Base-by-base conservation (phyloP, 2,113 vertebrate species). In the Spheniscus mendiculus region DNA sequence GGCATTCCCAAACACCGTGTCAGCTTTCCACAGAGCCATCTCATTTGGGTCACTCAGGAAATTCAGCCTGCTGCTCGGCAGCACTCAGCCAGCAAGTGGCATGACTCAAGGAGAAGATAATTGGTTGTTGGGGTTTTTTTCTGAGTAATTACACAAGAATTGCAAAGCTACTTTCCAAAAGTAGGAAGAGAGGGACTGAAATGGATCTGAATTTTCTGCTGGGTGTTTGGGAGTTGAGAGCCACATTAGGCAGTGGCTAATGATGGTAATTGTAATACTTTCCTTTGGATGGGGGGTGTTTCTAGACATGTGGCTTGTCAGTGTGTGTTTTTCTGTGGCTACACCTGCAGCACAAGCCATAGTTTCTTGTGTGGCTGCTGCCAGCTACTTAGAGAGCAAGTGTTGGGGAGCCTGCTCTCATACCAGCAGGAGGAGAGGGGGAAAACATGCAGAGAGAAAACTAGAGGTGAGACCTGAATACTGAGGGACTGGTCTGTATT, bases 41-140 rank as follows among this genome's bases (percentile, higher is more conserved):
- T 71, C 1, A 0, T 44, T 93, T 34, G 32, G 29, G 66, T 63
- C 0, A 0, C 17, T 32, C 1, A 5, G n/a, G 45, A 22, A 90
- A 93, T 86, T 85, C 77, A 85, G 47, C 17, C 61, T 47, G 56
- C 59, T 76, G 34, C 63, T 78, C 0, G 0, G 0, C 42, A 63
- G 34, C 4, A 0, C 52, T 74, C 62, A 58, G 85, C n/a, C 62
- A 88, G 34, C 62, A 71, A 71, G 74, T 79, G 63, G 56, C 30
- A 52, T 84, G 44, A 87, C 49, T 79, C 49, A 79, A 79, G 61
- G 38, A 70, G 74, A 85, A 65, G 76, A 81, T 69, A 87, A 94
- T 76, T 89, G 62, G 26, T 29, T 15, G 3, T 45, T 45, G 44
- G 44, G 16, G 4, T 26, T 19, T 65, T 21, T 15, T 13, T 6